These are phyloP conservation scores for Ormyrus pomaceus DNA, from an alignment of 2,888 invertebrate genomes.

Conservation along the genomic window DNA sequence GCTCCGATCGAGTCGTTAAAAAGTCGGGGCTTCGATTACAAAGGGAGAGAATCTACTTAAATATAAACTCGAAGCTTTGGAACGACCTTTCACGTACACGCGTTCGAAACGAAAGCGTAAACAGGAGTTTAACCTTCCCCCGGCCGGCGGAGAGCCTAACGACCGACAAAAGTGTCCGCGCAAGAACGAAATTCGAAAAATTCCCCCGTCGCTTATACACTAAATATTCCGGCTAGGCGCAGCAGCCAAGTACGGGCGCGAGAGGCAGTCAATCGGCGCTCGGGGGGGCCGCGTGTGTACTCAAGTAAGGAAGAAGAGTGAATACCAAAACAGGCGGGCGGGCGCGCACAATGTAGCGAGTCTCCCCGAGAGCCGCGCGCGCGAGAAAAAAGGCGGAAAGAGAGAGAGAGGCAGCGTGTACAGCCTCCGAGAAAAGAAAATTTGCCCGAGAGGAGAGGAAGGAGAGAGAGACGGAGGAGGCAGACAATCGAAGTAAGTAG, in stretches of 20 bases:
- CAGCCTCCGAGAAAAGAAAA: slow-evolving; percentile 6
- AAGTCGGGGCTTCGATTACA: no score
- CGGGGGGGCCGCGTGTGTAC: not conserved
- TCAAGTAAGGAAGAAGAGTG: slow-evolving; percentile 16
- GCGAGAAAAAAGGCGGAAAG: not conserved
- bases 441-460: slow-evolving; percentile 29
- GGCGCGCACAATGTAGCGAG: not conserved
- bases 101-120: no score
- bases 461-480: slow-evolving; percentile 19
- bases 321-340: slow-evolving; percentile 9
- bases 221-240: slow-evolving; percentile 3
- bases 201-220: not conserved
- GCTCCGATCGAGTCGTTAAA: no score
- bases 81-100: no score
- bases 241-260: not conserved
- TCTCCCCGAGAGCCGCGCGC: not conserved
- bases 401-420: no score
- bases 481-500: slow-evolving; percentile 62
- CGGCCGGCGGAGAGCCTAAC: no score
- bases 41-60: no score
- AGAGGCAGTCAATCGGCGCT: not conserved
- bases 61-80: no score
- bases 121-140: no score
- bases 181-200: not conserved
- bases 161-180: no score